Evolutionary conservation across 1,140 invertebrate species (phyloP), one percentile per base, ranked within the genome.

Genomic region (Meteorus sp.): DNA sequence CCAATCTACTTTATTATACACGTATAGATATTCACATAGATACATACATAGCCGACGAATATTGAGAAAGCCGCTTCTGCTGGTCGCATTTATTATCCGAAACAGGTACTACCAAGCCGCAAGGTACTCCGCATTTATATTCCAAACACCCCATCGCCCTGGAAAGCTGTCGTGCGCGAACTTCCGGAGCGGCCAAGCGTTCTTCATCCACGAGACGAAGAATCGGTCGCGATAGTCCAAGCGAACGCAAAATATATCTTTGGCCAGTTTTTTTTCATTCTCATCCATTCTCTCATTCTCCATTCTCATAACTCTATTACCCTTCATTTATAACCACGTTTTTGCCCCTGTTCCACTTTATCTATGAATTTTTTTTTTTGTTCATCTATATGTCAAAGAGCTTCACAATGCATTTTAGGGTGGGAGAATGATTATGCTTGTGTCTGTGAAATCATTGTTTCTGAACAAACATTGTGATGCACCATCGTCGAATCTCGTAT

Each of bases 71-170:
- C 44, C 55, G 43, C 51, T 58, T 11, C 51, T 37, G 35, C 15
- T 29, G n/a, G 20, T 45, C 48, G 56, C 45, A 58, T 58, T 58
- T 58, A 58, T 58, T 58, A 58, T 58, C 44, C 56, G 48, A 58
- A 58, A 58, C 47, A 58, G 45, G 37, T 51, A 41, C 47, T 20
- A 33, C 43, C 55, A 58, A 58, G 50, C 50, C 50, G 33, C 50
- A 37, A n/a, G 45, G 45, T 37, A 50, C 48, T 39, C 51, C 33
- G 47, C 56, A 58, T 58, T 58, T 58, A 58, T 58, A 58, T 58
- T 58, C 56, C 56, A 58, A 58, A 58, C 56, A 58, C 56, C 31
- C 45, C 33, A 31, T 33, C 45, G 48, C 22, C 56, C 56, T 58
- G 56, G 45, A 58, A 58, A 58, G 56, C 48, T 39, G 47, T 39